Percentiles rank a stretch among this genome's conserved stretches.
Conservation (phyloP, 2,113 vertebrate genomes). For the Taxidea taxus region DNA sequence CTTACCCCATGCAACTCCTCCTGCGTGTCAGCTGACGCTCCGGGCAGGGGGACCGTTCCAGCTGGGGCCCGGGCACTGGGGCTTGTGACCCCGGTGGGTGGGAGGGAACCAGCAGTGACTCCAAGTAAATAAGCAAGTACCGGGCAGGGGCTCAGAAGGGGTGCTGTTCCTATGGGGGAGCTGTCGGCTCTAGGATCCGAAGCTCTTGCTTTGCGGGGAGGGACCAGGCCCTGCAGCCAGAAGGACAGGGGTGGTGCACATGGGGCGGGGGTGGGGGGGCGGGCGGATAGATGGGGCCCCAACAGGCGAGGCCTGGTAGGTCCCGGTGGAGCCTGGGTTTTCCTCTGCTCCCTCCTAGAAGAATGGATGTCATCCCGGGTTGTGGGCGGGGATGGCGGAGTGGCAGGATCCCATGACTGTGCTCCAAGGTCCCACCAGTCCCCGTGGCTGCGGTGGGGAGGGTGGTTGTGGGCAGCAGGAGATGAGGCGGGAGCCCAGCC, state of each 20-base stretch:
- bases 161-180: background rate
- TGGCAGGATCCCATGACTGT: background rate
- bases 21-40: rapidly evolving
- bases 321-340: background rate
- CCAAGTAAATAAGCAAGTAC: background rate
- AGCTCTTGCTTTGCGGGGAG: background rate
- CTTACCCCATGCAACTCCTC: background rate
- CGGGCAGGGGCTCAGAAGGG: background rate
- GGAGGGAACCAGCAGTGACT: background rate
- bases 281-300: background rate
- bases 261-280: too few species aligned
- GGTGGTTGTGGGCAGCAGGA: background rate
- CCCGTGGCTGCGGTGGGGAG: background rate
- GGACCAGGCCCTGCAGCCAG: background rate
- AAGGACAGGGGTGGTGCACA: background rate
- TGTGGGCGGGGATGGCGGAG: background rate
- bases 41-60: rapidly evolving
- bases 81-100: rapidly evolving
- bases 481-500: background rate
- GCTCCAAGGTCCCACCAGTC: background rate
- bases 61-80: background rate
- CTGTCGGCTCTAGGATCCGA: too few species aligned
- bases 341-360: background rate
- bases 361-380: background rate
- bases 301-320: background rate